Percentiles rank a stretch among this genome's conserved stretches.
Evolutionary conservation across 2,888 invertebrate genomes (phyloP).

Genomic region (Oxyteleia sp.): DNA sequence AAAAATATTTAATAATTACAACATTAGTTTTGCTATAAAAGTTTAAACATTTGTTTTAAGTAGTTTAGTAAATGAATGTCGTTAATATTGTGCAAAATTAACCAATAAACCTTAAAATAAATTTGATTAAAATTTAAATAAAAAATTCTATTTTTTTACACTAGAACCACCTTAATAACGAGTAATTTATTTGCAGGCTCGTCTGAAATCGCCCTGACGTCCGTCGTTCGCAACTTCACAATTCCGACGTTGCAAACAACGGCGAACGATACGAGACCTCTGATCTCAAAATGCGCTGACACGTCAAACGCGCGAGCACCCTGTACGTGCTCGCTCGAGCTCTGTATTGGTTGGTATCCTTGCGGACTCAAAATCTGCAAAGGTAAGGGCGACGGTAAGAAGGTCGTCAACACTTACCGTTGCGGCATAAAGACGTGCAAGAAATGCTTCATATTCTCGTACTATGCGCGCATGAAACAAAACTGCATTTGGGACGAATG

Average conservation of each 20-base stretch:
- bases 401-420: conserved; percentile 92
- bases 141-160: no score
- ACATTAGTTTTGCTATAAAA: no score
- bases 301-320: conserved; percentile 91
- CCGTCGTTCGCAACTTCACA: conserved; percentile 92
- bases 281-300: conserved; percentile 89
- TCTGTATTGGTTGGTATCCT: no score
- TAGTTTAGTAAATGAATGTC: no score
- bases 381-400: conserved; percentile 91
- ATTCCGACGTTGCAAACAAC: conserved; percentile 87
- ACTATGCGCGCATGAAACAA: conserved; percentile 94
- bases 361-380: conserved; percentile 98
- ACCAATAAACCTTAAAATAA: no score
- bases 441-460: conserved; percentile 95
- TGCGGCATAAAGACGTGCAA: conserved; percentile 98
- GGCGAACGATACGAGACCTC: conserved; percentile 81
- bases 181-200: conserved; percentile 88
- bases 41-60: no score
- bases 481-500: conserved; percentile 94
- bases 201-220: conserved; percentile 91
- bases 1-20: no score
- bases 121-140: no score
- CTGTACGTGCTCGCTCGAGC: no score
- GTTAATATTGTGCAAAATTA: no score
- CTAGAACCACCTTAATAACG: no score